Conservation (phyloP, 2,888 invertebrate species). For the Drosophila atripex region DNA sequence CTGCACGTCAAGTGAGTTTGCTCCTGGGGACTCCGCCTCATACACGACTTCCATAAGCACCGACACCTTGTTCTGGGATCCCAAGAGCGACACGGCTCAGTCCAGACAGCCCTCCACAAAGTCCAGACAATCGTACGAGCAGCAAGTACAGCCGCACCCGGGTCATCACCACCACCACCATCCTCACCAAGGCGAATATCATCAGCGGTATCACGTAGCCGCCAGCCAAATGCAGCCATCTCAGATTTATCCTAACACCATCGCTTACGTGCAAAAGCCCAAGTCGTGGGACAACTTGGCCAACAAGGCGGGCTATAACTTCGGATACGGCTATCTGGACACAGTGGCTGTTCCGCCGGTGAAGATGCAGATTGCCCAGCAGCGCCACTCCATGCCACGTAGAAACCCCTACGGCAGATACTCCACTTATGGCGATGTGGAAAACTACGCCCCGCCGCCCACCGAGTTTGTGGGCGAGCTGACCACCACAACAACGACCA, state of each 20-base stretch:
- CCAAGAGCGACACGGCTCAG: constrained; percentile 85
- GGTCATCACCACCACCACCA: constrained; percentile 83
- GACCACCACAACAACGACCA: constrained; percentile 85
- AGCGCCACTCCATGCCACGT: constrained; percentile 84
- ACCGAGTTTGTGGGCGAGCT: constrained; percentile 84
- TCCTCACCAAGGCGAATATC: constrained; percentile 42
- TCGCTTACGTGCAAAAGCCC: constrained; percentile 87
- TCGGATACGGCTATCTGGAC: constrained; percentile 93
- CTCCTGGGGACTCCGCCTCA: constrained; percentile 90
- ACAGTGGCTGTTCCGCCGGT: constrained; percentile 85
- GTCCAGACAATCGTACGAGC: constrained; percentile 85
- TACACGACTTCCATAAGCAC: constrained; percentile 94
- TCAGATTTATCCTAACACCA: constrained; percentile 82
- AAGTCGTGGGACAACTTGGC: constrained; percentile 96
- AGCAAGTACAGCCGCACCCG: constrained; percentile 82
- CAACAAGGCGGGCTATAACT: constrained; percentile 93
- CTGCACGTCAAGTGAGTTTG: constrained; percentile 90
- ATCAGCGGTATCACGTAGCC: constrained; percentile 82
- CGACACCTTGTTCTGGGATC: constrained; percentile 94
- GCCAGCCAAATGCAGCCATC: constrained; percentile 84
- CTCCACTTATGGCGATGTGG: constrained; percentile 83
- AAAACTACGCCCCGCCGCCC: constrained; percentile 84
- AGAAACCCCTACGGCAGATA: constrained; percentile 83
- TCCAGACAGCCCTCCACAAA: constrained; percentile 85
- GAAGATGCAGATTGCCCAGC: constrained; percentile 84